Base-by-base conservation (phyloP, 1,140 invertebrate genomes). In the Drosophila pseudoobscura region DNA sequence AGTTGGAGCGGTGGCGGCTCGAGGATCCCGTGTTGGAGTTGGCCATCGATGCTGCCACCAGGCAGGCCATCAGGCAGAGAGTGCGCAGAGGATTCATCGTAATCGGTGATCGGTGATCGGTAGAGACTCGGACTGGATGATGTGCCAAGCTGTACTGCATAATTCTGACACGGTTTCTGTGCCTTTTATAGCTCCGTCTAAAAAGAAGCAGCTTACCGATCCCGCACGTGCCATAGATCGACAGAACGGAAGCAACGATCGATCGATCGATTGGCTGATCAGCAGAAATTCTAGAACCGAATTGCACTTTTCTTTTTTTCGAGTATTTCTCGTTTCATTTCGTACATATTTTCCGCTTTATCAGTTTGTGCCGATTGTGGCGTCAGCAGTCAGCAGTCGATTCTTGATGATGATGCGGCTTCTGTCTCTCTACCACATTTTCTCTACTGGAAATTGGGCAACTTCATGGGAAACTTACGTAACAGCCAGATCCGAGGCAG, bases 1-100 rank as follows among this genome's bases (percentile, higher is more conserved):
- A 78, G 58, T 85, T 85, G 29, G 60, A 65, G 6, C 41, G 43
- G 17, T 49, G 54, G 26, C 58, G 57, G n/a, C 24, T 26, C 24
- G 29, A 52, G 41, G 4, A 15, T 0, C 44, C 51, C 11, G 17
- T 2, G 31, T 74, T 47, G 41, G 66, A 46, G 20, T 15, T 54
- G 17, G 69, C 78, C 63, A 75, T 44, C 31, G 69, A 44, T 6
- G 51, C 71, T 7, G 80, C 80, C 68, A 89, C 3, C n/a, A 90
- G 57, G 57, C 78, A 85, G 53, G 78, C 73, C 44, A 90, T 41
- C 9, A 89, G 56, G 61, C 83, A 87, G 13, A 90, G 47, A 44
- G 47, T 74, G 60, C 74, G 82, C 61, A 90, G 61, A 43, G 80
- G 71, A 74, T 90, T 90, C 89, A 90, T 85, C 5, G 22, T 62